Percentiles rank a stretch among this genome's conserved stretches.
These are phyloP conservation scores for Cuniculus paca DNA, from an alignment of 2,797 vertebrate species.

Conservation along the genomic window DNA sequence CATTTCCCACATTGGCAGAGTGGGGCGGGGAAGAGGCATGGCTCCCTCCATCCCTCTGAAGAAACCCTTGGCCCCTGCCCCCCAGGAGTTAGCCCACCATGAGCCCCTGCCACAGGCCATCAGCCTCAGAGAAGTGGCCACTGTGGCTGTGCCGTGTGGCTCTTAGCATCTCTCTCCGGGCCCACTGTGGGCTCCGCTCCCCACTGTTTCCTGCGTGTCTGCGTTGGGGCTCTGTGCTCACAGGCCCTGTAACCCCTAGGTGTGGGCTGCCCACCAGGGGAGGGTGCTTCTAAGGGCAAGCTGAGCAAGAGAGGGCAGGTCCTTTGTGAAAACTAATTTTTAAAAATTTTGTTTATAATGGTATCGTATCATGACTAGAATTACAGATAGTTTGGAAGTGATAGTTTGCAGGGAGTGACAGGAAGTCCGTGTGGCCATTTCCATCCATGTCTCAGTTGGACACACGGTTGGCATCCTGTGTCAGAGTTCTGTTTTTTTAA, in stretches of 20 bases:
- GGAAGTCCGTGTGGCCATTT: neutral
- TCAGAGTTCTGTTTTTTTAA: neutral
- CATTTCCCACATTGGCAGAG: constrained; percentile 23
- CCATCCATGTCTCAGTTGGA: neutral
- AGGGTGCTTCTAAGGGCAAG: neutral
- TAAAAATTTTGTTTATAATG: neutral
- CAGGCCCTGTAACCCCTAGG: neutral
- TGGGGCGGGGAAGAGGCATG: neutral
- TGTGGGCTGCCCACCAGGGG: neutral
- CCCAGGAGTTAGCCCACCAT: constrained; percentile 35
- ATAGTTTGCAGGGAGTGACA: neutral
- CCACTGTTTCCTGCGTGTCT: neutral
- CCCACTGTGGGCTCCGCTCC: neutral
- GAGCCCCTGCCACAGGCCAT: neutral
- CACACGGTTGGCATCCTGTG: neutral
- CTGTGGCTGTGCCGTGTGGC: neutral
- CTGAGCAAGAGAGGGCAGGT: neutral
- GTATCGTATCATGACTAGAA: neutral
- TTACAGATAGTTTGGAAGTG: neutral
- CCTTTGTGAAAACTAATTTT: neutral
- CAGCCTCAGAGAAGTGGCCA: neutral
- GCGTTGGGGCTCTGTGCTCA: neutral
- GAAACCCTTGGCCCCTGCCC: constrained; percentile 18
- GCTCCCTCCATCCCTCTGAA: constrained; percentile 41
- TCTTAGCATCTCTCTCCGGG: neutral